A percentile compares a stretch with the other conserved stretches of the same genome.
These are phyloP conservation scores for Coecobrya sp. DNA, from an alignment of 2,888 invertebrate genomes.

Conservation along the genomic window DNA sequence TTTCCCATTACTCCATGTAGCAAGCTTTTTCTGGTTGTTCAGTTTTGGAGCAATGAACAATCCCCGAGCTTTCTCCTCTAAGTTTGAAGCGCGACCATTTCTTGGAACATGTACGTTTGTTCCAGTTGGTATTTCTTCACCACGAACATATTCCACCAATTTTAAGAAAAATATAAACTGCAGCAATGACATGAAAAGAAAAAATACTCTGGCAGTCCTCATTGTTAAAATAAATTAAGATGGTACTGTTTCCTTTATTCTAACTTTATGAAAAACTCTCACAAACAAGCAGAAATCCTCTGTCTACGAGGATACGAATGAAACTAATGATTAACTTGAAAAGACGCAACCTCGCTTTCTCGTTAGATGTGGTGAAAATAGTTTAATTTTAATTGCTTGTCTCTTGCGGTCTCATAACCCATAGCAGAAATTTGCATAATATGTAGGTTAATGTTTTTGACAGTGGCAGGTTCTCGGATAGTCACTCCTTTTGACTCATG, in stretches of 20 bases:
- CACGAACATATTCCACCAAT: slow-evolving; percentile 84
- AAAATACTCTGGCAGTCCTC: slow-evolving; percentile 83
- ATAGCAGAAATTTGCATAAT: no score
- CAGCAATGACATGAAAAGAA: slow-evolving; percentile 80
- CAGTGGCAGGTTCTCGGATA: no score
- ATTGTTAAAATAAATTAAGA: slow-evolving; percentile 50
- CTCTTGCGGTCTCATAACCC: no score
- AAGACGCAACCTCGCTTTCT: no score
- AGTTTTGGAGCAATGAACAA: slow-evolving; percentile 78
- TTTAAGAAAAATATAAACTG: slow-evolving; percentile 85
- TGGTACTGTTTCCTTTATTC: background rate
- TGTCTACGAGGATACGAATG: no score
- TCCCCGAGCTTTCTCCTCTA: slow-evolving; percentile 10
- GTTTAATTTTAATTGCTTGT: no score
- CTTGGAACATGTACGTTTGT: background rate
- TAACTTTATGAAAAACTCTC: no score
- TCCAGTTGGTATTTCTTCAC: slow-evolving; percentile 66
- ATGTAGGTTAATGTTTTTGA: no score
- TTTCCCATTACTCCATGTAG: slow-evolving; percentile 56
- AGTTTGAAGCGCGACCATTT: background rate
- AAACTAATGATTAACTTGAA: no score
- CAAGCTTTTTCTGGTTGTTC: slow-evolving; percentile 76
- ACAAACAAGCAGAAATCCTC: no score
- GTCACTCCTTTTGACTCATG: no score
- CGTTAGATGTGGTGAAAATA: no score